Base-by-base conservation (phyloP, 2,113 vertebrate genomes). In the Menura novaehollandiae region DNA sequence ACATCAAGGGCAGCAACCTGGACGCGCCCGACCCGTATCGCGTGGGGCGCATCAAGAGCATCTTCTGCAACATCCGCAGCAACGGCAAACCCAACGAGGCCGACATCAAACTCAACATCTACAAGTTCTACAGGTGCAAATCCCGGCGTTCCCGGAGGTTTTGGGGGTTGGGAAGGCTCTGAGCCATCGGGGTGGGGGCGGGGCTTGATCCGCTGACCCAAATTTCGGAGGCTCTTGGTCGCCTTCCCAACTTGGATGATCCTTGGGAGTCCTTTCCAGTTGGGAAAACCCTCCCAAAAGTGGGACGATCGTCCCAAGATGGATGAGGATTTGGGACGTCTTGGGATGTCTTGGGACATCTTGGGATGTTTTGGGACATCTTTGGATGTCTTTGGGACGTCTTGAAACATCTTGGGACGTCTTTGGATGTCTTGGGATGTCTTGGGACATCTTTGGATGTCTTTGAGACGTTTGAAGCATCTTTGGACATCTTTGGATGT, bases 1-100 rank as follows among this genome's bases (percentile, higher is more conserved):
- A 99, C 97, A 99, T 99, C 86, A 99, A 99, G 81, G 99, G 99
- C 18, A 99, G 99, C 94, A 99, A 99, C 97, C 96, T 99, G 92
- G 99, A 99, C 0, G 99, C 99, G 5, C 99, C 99, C 0, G 98
- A 99, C 35, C 99, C 99, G 0, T 99, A 98, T 86, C 98, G 99
- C 5, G 92, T 99, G 2, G 99, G 99, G 0, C 98, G 99, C 35
- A 98, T 99, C 93, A 99, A 98, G 78, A 98, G 99, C 96, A 99
- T 99, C 93, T 99, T 98, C 96, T 99, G 99, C 93, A 91, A 73
- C 92, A 98, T 98, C 21, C 99, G 99, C 14, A 98, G 97, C 97
- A 99, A 98, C 0, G 98, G 98, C 51, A 99, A 98, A 72, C 76
- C 98, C 4, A 99, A 99, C 13, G 96, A 94, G 47, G 92, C 98